A percentile compares a stretch with the other conserved stretches of the same genome.
Evolutionary conservation across 1,140 invertebrate genomes (phyloP).

Genomic region (Apis dorsata): DNA sequence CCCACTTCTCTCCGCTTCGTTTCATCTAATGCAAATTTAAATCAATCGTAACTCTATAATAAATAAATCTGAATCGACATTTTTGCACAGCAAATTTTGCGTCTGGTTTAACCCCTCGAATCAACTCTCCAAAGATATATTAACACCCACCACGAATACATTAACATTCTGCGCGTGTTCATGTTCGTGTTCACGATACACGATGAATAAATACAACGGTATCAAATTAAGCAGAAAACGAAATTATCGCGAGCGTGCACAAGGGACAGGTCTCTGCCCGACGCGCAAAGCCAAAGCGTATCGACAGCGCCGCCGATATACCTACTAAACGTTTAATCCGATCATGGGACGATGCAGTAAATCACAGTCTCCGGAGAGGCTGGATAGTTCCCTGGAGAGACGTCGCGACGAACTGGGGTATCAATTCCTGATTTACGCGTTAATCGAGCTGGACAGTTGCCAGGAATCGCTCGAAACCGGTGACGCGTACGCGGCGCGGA

Average conservation of each 20-base stretch:
- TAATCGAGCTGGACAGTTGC: constrained; percentile 60
- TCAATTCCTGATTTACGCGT: constrained; percentile 61
- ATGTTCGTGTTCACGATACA: too few species aligned
- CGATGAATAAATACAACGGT: too few species aligned
- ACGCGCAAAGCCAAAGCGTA: background rate
- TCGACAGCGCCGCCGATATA: background rate
- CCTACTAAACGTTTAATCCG: constrained; percentile 10
- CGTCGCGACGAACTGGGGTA: background rate
- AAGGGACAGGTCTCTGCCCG: background rate
- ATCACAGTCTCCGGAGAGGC: constrained; percentile 12
- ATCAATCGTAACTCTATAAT: too few species aligned
- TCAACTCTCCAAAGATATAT: too few species aligned
- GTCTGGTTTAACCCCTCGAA: too few species aligned
- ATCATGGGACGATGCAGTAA: constrained; percentile 9
- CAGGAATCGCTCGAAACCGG: constrained; percentile 31
- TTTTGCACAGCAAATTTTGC: too few species aligned
- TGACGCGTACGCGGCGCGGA: constrained; percentile 5
- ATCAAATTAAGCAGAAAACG: background rate
- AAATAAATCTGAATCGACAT: too few species aligned
- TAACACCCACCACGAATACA: too few species aligned
- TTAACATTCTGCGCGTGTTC: too few species aligned
- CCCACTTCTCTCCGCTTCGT: too few species aligned
- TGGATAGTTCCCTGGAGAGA: constrained; percentile 9
- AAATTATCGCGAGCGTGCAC: background rate
- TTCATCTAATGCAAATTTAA: too few species aligned